These are phyloP conservation scores for Aphelenchoides avenae DNA, from an alignment of 1,140 invertebrate species.

Conservation along the genomic window DNA sequence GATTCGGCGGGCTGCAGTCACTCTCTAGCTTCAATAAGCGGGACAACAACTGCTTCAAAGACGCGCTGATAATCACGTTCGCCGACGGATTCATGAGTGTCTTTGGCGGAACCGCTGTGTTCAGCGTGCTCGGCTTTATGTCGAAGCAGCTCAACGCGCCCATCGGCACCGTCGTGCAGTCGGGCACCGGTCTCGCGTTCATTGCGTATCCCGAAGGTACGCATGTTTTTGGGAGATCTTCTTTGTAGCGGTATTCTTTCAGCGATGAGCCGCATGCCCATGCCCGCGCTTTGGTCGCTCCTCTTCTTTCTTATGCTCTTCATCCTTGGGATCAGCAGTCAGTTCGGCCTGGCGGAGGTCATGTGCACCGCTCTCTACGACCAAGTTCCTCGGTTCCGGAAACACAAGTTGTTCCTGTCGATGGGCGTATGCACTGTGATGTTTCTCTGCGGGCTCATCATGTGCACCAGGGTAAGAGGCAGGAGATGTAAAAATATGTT, in stretches of 20 bases:
- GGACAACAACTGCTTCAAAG: conserved; percentile 21
- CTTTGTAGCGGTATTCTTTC: too few species aligned
- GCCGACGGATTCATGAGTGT: conserved; percentile 22
- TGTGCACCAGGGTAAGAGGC: conserved; percentile 25
- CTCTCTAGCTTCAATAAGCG: conserved; percentile 36
- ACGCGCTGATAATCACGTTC: conserved; percentile 34
- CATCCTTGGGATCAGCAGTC: conserved; percentile 78
- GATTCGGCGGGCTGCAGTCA: conserved; percentile 58
- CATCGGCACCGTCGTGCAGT: conserved; percentile 69
- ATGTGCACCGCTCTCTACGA: conserved; percentile 35
- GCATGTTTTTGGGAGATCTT: too few species aligned
- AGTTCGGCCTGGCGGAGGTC: conserved; percentile 35
- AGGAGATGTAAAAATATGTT: too few species aligned
- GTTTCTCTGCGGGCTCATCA: conserved; percentile 20
- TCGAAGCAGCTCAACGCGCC: conserved; percentile 68
- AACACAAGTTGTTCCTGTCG: conserved; percentile 8
- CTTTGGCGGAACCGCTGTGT: conserved; percentile 39
- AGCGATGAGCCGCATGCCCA: conserved; percentile 65
- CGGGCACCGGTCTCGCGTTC: conserved; percentile 64
- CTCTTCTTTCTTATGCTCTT: conserved; percentile 89
- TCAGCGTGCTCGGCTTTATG: conserved; percentile 36
- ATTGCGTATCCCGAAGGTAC: conserved; percentile 64
- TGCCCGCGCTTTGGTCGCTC: conserved; percentile 78
- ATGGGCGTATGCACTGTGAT: conserved; percentile 22
- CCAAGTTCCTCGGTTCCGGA: conserved; percentile 25